Evolutionary conservation across 2,888 invertebrate genomes (phyloP).

Genomic region (Pterobdella sp.): DNA sequence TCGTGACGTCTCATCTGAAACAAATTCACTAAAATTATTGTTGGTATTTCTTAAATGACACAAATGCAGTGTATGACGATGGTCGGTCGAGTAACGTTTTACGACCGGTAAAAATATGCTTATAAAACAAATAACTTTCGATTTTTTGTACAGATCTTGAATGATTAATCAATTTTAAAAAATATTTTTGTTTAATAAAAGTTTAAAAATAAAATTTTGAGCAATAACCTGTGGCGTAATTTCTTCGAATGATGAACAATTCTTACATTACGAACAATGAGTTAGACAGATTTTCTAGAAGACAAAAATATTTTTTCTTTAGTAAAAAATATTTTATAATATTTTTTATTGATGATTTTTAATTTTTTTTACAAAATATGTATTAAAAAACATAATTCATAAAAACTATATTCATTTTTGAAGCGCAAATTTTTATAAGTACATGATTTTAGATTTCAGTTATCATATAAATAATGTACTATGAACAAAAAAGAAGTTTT

Average conservation of each 20-base stretch:
- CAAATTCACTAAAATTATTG: not conserved
- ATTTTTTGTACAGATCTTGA: not conserved
- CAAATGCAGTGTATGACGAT: not conserved
- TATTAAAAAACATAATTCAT: too few species aligned
- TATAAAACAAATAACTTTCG: conserved; percentile 7
- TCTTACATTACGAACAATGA: conserved; percentile 9
- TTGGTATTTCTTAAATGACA: not conserved
- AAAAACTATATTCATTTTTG: too few species aligned
- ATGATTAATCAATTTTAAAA: not conserved
- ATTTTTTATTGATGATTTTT: too few species aligned
- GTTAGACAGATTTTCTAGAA: too few species aligned
- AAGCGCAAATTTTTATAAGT: too few species aligned
- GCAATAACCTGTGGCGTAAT: conserved; percentile 5
- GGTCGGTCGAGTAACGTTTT: not conserved
- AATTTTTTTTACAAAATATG: too few species aligned
- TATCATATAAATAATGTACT: too few species aligned
- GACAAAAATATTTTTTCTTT: too few species aligned
- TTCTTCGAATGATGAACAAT: conserved; percentile 1
- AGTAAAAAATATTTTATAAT: too few species aligned
- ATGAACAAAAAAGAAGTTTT: too few species aligned
- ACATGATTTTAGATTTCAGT: too few species aligned
- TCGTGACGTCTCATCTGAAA: conserved; percentile 23
- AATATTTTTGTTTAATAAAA: not conserved
- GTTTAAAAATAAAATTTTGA: not conserved
- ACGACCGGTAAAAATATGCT: not conserved